Base-by-base conservation (phyloP, 2,113 vertebrate species). In the Myxocyprinus asiaticus region DNA sequence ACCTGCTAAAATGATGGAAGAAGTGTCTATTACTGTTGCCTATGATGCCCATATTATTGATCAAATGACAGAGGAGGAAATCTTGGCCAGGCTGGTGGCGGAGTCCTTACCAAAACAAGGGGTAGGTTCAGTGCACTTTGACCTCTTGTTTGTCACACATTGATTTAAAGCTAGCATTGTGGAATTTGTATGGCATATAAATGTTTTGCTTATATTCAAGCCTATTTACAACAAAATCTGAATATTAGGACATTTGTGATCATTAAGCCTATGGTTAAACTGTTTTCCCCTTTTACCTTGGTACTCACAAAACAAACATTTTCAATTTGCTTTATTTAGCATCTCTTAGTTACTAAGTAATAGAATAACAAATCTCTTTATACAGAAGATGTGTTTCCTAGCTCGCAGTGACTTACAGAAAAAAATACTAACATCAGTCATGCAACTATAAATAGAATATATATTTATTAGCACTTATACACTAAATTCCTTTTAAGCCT, bases 1-100 rank as follows among this genome's bases (percentile, higher is more conserved):
- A 1, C 8, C 58, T 53, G 81, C 67, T 91, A 98, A 88, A 87
- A 99, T 98, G 98, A 99, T 99, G 98, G 94, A 98, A 93, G 98
- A 99, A 89, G 85, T 99, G 89, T 98, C 98, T 81, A 96, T 99
- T 77, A 92, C 89, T 86, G 95, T 97, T 87, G 98, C 98, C 7
- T 99, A 98, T 11, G 91, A 99, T 48, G 96, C 98, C 81, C 95
- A 98, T 11, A 94, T 98, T n/a, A 95, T 97, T 64, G 96, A 95
- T 85, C 96, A 96, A 85, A 94, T 95, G 67, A 88, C 85, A 0
- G 95, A 98, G 4, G 98, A 99, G 86, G 98, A 99, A 82, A 87
- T 96, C 55, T 91, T 99, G 89, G 92, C 94, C 81, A 92, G 88
- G 22, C 89, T 98, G 91, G 96, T 99, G 77, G 96, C 95, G 73